Percentiles rank a stretch among this genome's conserved stretches.
Conservation (phyloP, 2,888 invertebrate species). For the Acrobasis repandana region DNA sequence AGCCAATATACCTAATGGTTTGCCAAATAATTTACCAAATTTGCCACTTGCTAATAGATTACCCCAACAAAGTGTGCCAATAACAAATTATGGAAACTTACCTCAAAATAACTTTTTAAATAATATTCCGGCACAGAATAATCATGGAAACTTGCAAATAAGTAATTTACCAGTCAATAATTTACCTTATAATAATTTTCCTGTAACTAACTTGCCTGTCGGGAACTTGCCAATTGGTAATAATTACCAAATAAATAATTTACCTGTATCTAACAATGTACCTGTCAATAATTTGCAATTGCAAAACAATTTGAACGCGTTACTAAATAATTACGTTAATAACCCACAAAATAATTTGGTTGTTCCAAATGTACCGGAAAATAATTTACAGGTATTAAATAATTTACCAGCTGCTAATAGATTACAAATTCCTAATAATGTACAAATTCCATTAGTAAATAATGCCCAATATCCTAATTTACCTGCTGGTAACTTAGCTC, state of each 20-base stretch:
- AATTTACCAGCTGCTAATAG: not conserved
- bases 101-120: not conserved
- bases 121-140: not conserved
- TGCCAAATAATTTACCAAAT: conserved; percentile 6
- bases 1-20: not conserved
- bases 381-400: conserved; percentile 20
- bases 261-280: conserved; percentile 27
- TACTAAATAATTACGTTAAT: conserved; percentile 24
- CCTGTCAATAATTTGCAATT: conserved; percentile 28
- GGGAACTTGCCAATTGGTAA: conserved; percentile 27
- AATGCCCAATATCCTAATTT: not conserved
- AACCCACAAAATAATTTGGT: conserved; percentile 19
- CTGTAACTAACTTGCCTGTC: conserved; percentile 9
- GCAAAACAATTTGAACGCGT: conserved; percentile 26
- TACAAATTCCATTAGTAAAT: not conserved
- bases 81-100: not conserved
- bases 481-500: not conserved
- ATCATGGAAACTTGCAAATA: not conserved
- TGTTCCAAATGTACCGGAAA: conserved; percentile 12
- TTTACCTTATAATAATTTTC: conserved; percentile 12
- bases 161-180: conserved; percentile 1
- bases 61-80: not conserved
- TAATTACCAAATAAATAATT: conserved; percentile 24
- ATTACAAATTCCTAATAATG: conserved; percentile 4
- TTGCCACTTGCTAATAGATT: not conserved